These are phyloP conservation scores for Criorhina ranunculi DNA, from an alignment of 2,888 invertebrate genomes.

Conservation along the genomic window DNA sequence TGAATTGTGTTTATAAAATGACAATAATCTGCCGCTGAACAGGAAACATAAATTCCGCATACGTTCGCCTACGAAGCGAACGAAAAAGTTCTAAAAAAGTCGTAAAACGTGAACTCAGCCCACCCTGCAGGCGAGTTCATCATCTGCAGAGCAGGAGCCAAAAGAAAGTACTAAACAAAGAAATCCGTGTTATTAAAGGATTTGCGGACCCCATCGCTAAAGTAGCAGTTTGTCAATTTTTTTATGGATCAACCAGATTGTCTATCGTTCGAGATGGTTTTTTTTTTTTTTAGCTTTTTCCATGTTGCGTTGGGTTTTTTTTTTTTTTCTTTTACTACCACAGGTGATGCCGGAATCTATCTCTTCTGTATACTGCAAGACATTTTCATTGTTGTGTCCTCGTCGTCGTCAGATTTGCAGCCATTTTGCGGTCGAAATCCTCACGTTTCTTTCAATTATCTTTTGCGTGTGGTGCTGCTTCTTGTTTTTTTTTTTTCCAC, in stretches of 20 bases:
- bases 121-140: slow-evolving; percentile 38
- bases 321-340: slow-evolving; percentile 50
- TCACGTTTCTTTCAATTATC: slow-evolving; percentile 77
- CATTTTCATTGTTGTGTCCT: slow-evolving; percentile 73
- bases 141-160: slow-evolving; percentile 34
- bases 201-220: slow-evolving; percentile 74
- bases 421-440: slow-evolving; percentile 77
- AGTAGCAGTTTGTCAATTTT: slow-evolving; percentile 77
- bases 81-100: slow-evolving; percentile 47
- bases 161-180: slow-evolving; percentile 61
- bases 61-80: slow-evolving; percentile 32
- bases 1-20: slow-evolving; percentile 48
- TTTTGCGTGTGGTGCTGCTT: slow-evolving; percentile 61
- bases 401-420: slow-evolving; percentile 76
- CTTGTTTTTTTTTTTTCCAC: no score
- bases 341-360: slow-evolving; percentile 67
- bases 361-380: slow-evolving; percentile 27
- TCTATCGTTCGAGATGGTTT: slow-evolving; percentile 70
- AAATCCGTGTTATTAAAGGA: slow-evolving; percentile 75
- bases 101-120: slow-evolving; percentile 47
- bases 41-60: slow-evolving; percentile 30
- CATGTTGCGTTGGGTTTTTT: slow-evolving; percentile 4
- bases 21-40: slow-evolving; percentile 56
- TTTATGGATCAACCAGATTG: slow-evolving; percentile 76
- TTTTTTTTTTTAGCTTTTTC: not conserved